Evolutionary conservation across 2,888 invertebrate genomes (phyloP).

Genomic region (Conus canariensis): DNA sequence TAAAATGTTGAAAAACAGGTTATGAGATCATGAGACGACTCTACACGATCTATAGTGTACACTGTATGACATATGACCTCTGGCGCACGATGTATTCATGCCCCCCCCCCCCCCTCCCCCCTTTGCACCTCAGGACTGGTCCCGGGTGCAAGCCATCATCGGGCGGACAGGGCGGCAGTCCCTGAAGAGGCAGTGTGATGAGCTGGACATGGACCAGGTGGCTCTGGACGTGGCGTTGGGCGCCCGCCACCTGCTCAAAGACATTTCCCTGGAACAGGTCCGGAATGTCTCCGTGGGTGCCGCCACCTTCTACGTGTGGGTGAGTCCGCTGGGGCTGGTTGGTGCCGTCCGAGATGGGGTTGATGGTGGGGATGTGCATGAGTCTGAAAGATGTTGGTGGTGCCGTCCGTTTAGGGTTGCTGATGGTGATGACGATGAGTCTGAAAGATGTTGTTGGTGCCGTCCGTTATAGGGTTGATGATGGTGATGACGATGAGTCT

Average conservation of each 20-base stretch:
- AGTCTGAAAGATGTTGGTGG: slow-evolving; percentile 69
- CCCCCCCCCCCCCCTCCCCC: too few relatives aligned
- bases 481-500: too few relatives aligned
- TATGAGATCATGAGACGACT: too few relatives aligned
- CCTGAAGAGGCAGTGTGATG: slow-evolving; percentile 70
- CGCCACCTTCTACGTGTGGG: slow-evolving; percentile 76
- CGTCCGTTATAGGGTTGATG: background rate
- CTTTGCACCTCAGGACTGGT: slow-evolving; percentile 68
- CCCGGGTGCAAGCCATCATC: slow-evolving; percentile 70
- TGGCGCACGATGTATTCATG: too few relatives aligned
- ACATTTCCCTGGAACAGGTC: slow-evolving; percentile 69
- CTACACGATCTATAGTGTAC: too few relatives aligned
- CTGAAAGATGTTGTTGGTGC: slow-evolving; percentile 66
- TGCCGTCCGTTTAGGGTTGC: background rate
- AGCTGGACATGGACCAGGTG: slow-evolving; percentile 66
- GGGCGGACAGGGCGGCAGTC: slow-evolving; percentile 75
- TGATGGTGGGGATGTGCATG: background rate
- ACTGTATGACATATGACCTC: too few relatives aligned
- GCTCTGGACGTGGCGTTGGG: slow-evolving; percentile 62
- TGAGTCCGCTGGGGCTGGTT: slow-evolving; percentile 51
- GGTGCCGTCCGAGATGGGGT: background rate
- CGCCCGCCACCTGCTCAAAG: slow-evolving; percentile 64
- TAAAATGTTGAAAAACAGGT: too few relatives aligned
- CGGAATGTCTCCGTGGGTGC: slow-evolving; percentile 73
- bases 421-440: slow-evolving; percentile 29